Percentiles rank a stretch among this genome's conserved stretches.
Conservation (phyloP, 2,888 invertebrate genomes). For the Sinohyriopsis cumingii region DNA sequence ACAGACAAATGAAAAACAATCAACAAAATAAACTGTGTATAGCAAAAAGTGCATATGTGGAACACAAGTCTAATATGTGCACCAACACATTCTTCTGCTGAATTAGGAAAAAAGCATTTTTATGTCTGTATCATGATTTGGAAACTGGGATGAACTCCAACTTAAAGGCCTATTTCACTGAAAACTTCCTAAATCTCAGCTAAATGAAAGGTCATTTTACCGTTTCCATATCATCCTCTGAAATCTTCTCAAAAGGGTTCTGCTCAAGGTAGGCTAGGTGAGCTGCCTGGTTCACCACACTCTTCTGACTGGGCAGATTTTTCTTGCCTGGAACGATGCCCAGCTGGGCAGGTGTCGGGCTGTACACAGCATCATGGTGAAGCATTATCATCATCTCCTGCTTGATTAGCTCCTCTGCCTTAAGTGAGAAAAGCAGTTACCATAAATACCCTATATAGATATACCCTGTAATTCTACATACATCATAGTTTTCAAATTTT, state of each 20-base stretch:
- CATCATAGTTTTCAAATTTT: too few relatives aligned
- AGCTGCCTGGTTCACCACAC: conserved; percentile 64
- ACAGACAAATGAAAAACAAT: too few relatives aligned
- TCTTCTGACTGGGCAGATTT: conserved; percentile 58
- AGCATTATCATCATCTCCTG: conserved; percentile 97
- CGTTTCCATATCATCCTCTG: conserved; percentile 73
- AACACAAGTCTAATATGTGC: too few relatives aligned
- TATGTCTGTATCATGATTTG: not conserved
- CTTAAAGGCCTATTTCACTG: not conserved
- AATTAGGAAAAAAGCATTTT: too few relatives aligned
- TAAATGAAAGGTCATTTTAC: conserved; percentile 30
- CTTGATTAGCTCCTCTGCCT: conserved; percentile 96
- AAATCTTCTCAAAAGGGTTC: conserved; percentile 86
- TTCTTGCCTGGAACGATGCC: conserved; percentile 62
- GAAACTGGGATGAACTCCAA: not conserved
- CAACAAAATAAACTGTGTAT: too few relatives aligned
- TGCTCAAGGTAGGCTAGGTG: conserved; percentile 85
- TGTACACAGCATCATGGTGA: conserved; percentile 88
- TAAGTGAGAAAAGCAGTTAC: conserved; percentile 6
- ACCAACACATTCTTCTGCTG: not conserved
- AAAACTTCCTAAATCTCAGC: conserved; percentile 2
- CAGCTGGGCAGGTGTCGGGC: conserved; percentile 76
- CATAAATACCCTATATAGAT: not conserved
- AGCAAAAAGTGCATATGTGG: too few relatives aligned
- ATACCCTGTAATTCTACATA: too few relatives aligned